Base-by-base conservation (phyloP, 2,888 invertebrate species). In the Chalcis sispes region DNA sequence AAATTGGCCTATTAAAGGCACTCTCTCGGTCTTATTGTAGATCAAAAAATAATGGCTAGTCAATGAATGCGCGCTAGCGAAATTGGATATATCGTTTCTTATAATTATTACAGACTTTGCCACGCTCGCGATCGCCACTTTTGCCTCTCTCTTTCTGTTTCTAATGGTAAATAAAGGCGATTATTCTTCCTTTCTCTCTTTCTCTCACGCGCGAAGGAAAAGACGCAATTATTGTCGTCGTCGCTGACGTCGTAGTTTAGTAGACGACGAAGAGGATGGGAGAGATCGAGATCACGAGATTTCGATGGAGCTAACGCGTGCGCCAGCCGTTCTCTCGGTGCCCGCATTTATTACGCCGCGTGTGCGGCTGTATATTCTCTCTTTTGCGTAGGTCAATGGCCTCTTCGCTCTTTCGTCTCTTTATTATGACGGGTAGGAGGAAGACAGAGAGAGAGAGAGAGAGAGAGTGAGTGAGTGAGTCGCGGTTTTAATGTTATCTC, bases 211-310 rank as follows among this genome's bases (percentile, higher is more conserved):
- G n/a, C 15, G 23, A 40, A 54, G n/a, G n/a, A n/a, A n/a, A n/a
- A n/a, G 42, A 46, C 40, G 40, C 46, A 46, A 67, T 67, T n/a
- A n/a, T n/a, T 58, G 58, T 58, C 46, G 15, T 18, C 46, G 42
- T 29, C 23, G 54, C 56, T 40, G 50, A 23, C n/a, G 50, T 32
- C 46, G 15, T 54, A 1, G n/a, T 27, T 56, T 29, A 25, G 27
- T 7, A 15, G 29, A 56, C 29, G 18, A 15, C 23, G 25, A 29
- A 36, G 15, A 20, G 50, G 23, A 48, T 36, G 65, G 48, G 15
- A n/a, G 59, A 29, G 54, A 66, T n/a, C 27, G 54, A 56, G 65
- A 65, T 71, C 62, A 29, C 36, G 58, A 72, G 64, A 72, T 71
- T 62, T 62, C 48, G 59, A 67, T 67, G 58, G 8, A 67, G 29